Evolutionary conservation across 2,888 invertebrate genomes (phyloP), one percentile per base, ranked within the genome.

Genomic region (Eucriotettix oculatus): DNA sequence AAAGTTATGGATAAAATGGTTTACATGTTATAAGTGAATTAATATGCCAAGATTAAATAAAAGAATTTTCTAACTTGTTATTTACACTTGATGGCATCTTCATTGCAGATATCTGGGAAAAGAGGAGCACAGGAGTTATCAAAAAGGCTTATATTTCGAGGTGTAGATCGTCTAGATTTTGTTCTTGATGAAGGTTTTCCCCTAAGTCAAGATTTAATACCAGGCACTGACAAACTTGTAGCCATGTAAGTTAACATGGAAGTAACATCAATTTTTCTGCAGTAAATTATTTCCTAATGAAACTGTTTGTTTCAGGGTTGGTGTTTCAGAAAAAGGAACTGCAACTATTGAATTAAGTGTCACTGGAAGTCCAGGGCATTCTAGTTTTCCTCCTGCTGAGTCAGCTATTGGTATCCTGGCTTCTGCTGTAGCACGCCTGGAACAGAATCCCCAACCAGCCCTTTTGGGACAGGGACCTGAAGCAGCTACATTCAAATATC

Each of bases 141-240:
- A 43, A 65, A 70, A 54, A 52, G 68, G 10, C 65, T 76, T 57
- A 56, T 65, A 59, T 61, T 64, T 0, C 64, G 71, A 61, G 71
- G 68, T 43, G 67, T 69, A 16, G 61, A 64, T 56, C 53, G 69
- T 40, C 65, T 78, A 54, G 75, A 75, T 63, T 78, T 74, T 67
- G 65, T 78, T 10, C 64, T 76, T 16, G 78, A 78, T 67, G 78
- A 78, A 68, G 78, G 78, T 3, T 66, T 72, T 55, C 68, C 73
- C 40, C 67, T 78, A 1, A 54, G 70, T 9, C 69, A 74, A 61
- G 70, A 70, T 10, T 63, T 74, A 16, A 62, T 77, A 9, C 70
- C 72, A 17, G 74, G 74, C 17, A 65, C 76, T 52, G 65, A 67
- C 5, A 66, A 64, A n/a, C 74, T 73, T 54, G 68, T 67, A 57